These are phyloP conservation scores for Harpagus bidentatus DNA, from an alignment of 2,113 vertebrate genomes.

Conservation along the genomic window DNA sequence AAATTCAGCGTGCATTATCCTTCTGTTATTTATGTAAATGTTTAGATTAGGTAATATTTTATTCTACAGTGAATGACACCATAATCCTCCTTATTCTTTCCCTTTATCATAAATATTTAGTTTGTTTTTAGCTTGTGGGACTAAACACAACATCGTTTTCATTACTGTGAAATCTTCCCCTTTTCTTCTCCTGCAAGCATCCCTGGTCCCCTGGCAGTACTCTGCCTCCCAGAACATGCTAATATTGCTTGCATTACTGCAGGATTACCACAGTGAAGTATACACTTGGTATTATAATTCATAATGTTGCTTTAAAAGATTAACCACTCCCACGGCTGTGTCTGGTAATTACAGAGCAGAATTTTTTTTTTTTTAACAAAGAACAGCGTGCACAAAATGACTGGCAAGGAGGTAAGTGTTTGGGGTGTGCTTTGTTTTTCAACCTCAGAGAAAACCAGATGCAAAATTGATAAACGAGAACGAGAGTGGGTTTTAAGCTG, in stretches of 20 bases:
- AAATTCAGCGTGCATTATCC: conserved; percentile 39
- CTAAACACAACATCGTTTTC: conserved; percentile 61
- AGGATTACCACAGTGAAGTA: conserved; percentile 69
- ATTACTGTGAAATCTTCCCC: conserved; percentile 58
- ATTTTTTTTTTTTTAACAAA: conserved; percentile 29
- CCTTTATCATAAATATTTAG: conserved; percentile 69
- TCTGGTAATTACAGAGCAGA: conserved; percentile 62
- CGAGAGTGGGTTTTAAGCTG: neutral
- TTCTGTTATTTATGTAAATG: conserved; percentile 61
- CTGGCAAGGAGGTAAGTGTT: conserved; percentile 50
- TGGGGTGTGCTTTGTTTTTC: conserved; percentile 49
- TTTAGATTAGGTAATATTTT: conserved; percentile 67
- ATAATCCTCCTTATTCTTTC: conserved; percentile 63
- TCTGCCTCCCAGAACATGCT: conserved; percentile 64
- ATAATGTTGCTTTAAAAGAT: conserved; percentile 76
- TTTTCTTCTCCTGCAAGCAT: conserved; percentile 66
- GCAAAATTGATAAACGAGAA: conserved; percentile 47
- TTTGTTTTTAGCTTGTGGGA: conserved; percentile 68
- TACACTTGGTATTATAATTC: conserved; percentile 72
- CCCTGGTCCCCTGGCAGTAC: conserved; percentile 53
- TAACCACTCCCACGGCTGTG: conserved; percentile 67
- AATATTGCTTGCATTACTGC: conserved; percentile 71
- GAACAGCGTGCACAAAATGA: neutral
- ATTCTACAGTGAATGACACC: conserved; percentile 57
- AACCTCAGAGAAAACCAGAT: conserved; percentile 37